phyloP scores from a whole-genome alignment of 2,797 vertebrate species.

The Sebastes itinus region DNA sequence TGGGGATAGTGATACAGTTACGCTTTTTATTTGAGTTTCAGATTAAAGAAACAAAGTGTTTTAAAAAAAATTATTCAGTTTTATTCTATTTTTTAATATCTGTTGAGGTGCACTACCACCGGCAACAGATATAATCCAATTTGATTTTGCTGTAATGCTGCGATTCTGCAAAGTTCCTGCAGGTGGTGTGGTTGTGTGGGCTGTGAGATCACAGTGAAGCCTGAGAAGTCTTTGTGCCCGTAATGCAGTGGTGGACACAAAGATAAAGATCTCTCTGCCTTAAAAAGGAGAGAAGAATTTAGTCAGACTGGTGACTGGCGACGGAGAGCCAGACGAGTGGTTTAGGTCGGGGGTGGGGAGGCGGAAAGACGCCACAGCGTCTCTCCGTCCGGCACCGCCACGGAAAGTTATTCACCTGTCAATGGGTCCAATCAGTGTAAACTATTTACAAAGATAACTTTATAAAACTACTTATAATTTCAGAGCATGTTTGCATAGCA shows the following conservation, averaged over 20 bases:
- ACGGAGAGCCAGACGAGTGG: constrained; percentile 59
- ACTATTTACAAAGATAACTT: constrained; percentile 6
- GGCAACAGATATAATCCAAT: neutral
- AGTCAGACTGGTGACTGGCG: constrained; percentile 60
- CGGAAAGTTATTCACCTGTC: constrained; percentile 45
- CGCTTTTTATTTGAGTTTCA: neutral
- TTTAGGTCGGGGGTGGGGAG: constrained; percentile 25
- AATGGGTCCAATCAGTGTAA: constrained; percentile 10
- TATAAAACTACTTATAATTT: neutral
- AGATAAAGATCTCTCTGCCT: constrained; percentile 74
- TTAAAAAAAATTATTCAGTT: neutral
- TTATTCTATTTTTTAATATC: neutral
- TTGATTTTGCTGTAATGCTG: constrained; percentile 5
- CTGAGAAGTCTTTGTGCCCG: constrained; percentile 47
- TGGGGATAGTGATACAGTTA: neutral
- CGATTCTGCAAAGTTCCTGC: constrained; percentile 61
- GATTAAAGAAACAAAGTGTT: neutral
- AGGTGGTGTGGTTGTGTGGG: constrained; percentile 74
- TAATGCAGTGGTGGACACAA: constrained; percentile 53
- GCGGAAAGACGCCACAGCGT: constrained; percentile 7
- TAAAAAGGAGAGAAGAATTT: constrained; percentile 70
- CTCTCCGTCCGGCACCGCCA: constrained; percentile 15
- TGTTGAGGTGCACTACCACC: neutral
- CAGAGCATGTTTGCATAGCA: constrained; percentile 69
- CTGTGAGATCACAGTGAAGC: constrained; percentile 24